These are phyloP conservation scores for Dynastes grantii DNA, from an alignment of 2,888 invertebrate species.

Conservation along the genomic window DNA sequence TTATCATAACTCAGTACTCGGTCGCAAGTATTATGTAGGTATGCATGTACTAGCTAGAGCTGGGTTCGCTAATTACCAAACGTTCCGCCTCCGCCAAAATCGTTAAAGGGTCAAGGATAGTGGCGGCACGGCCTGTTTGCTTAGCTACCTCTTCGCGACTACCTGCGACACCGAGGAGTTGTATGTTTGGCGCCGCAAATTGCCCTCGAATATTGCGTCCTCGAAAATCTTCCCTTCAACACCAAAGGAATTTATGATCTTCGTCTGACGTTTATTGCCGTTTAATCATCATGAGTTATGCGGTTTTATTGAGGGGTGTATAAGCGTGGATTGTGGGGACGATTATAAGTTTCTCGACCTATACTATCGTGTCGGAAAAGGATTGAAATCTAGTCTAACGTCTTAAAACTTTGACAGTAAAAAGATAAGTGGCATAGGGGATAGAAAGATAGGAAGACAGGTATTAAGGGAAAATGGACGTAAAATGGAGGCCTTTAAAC, in stretches of 20 bases:
- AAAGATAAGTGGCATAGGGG: too few relatives aligned
- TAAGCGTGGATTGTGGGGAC: constrained; percentile 17
- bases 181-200: constrained; percentile 26
- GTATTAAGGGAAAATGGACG: too few relatives aligned
- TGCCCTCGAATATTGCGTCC: constrained; percentile 31
- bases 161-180: neutral
- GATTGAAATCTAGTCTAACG: neutral
- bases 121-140: neutral
- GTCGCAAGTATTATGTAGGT: neutral
- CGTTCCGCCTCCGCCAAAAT: neutral
- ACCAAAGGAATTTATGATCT: constrained; percentile 37
- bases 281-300: constrained; percentile 46
- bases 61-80: constrained; percentile 16
- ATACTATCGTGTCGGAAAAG: constrained; percentile 1
- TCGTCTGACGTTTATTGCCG: constrained; percentile 35
- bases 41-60: constrained; percentile 5
- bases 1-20: neutral
- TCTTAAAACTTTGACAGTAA: too few relatives aligned
- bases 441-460: too few relatives aligned
- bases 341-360: constrained; percentile 31
- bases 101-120: constrained; percentile 25
- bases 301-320: constrained; percentile 32
- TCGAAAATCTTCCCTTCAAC: constrained; percentile 43
- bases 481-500: too few relatives aligned
- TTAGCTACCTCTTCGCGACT: neutral